Percentiles rank a stretch among this genome's conserved stretches.
phyloP scores from a whole-genome alignment of 2,888 invertebrate genomes.

The Euproctis similis region DNA sequence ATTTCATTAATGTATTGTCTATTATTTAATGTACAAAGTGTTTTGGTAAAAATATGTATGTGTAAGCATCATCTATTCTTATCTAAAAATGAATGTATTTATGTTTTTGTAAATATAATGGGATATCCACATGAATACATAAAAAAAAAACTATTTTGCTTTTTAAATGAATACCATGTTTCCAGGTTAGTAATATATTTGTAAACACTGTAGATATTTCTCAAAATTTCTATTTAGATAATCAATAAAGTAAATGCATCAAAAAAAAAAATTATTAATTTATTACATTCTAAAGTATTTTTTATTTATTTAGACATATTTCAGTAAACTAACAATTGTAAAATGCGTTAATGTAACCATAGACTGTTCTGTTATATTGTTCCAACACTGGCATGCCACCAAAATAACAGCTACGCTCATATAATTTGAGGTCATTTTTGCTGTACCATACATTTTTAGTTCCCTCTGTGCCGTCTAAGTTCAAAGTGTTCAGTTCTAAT shows the following conservation, averaged over 20 bases:
- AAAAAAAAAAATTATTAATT: no score
- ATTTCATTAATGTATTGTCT: conserved; percentile 54
- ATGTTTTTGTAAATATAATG: conserved; percentile 74
- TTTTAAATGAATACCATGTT: no score
- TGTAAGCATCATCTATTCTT: conserved; percentile 69
- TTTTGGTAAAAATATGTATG: conserved; percentile 62
- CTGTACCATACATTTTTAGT: conserved; percentile 89
- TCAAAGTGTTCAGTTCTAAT: conserved; percentile 88
- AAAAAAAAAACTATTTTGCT: conserved; percentile 34
- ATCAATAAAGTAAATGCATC: no score
- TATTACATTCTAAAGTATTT: no score
- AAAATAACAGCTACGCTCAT: conserved; percentile 78
- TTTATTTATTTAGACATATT: no score
- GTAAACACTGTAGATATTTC: no score
- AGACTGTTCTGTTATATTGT: conserved; percentile 86
- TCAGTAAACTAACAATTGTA: conserved; percentile 77
- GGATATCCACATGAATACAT: conserved; percentile 71
- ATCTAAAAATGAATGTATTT: conserved; percentile 62
- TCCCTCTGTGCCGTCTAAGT: conserved; percentile 75
- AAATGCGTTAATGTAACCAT: conserved; percentile 85
- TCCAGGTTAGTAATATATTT: no score
- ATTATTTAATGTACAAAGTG: conserved; percentile 71
- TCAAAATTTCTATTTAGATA: no score
- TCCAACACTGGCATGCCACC: conserved; percentile 79
- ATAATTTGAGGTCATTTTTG: conserved; percentile 78